Conservation (phyloP, 2,888 invertebrate genomes). For the Diarsia mendica region DNA sequence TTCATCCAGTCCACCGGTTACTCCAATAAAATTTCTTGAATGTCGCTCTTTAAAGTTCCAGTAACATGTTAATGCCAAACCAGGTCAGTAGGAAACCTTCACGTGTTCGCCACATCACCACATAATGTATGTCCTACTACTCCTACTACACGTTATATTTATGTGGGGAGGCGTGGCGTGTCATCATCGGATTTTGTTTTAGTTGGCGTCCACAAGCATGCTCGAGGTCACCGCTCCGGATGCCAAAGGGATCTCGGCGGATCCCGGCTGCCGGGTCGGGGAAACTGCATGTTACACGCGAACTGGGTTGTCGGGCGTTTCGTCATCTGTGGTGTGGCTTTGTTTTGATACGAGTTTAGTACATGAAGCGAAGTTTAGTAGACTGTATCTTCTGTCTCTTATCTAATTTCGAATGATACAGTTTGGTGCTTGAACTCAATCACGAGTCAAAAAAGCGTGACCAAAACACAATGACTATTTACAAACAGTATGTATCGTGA, state of each 20-base stretch:
- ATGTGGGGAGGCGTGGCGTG: constrained; percentile 68
- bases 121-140: constrained; percentile 47
- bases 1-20: background rate
- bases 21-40: too few relatives aligned
- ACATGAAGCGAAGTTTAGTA: background rate
- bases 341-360: constrained; percentile 19
- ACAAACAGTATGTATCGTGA: constrained; percentile 31
- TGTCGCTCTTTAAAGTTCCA: background rate
- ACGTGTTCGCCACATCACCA: constrained; percentile 26
- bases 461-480: constrained; percentile 39
- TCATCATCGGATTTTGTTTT: constrained; percentile 71
- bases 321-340: constrained; percentile 29
- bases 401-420: constrained; percentile 7
- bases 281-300: constrained; percentile 49
- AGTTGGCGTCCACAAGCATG: constrained; percentile 70
- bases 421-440: constrained; percentile 3
- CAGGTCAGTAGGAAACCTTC: constrained; percentile 35
- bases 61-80: constrained; percentile 16
- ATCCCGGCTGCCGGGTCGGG: constrained; percentile 59
- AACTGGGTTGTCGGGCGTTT: constrained; percentile 57
- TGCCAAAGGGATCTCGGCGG: constrained; percentile 63
- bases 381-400: background rate
- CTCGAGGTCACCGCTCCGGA: constrained; percentile 69
- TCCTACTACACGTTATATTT: constrained; percentile 38
- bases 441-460: constrained; percentile 17